phyloP scores from a whole-genome alignment of 2,797 vertebrate genomes.

The Taeniopygia guttata region DNA sequence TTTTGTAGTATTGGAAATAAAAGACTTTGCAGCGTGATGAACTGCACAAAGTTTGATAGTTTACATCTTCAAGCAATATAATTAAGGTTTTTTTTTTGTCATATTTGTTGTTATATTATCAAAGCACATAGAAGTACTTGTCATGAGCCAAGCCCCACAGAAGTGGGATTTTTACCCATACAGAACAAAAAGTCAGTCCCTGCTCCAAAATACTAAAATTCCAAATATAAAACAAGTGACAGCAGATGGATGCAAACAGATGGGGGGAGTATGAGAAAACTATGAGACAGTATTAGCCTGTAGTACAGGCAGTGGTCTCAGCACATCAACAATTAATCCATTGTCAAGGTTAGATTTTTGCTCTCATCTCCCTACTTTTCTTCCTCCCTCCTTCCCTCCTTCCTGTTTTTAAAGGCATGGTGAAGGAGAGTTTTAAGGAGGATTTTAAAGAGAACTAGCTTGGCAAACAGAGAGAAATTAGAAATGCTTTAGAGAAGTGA shows the following conservation, averaged over 20 bases:
- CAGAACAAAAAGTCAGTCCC: constrained; percentile 35
- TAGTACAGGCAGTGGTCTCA: constrained; percentile 59
- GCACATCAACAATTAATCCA: constrained; percentile 42
- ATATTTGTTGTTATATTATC: background rate
- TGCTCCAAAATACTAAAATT: constrained; percentile 61
- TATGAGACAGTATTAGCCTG: constrained; percentile 56
- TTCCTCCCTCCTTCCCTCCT: background rate
- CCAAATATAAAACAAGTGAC: constrained; percentile 58
- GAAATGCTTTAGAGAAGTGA: background rate
- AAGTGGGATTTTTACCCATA: constrained; percentile 37
- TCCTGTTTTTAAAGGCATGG: background rate
- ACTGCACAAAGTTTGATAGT: background rate
- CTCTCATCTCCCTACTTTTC: background rate
- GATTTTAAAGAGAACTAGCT: background rate
- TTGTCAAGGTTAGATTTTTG: constrained; percentile 39
- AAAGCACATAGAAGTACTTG: background rate
- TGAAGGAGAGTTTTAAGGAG: background rate
- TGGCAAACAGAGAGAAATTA: background rate
- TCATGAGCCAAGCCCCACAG: background rate
- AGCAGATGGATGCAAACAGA: constrained; percentile 70
- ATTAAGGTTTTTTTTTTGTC: accelerated
- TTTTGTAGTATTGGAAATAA: background rate
- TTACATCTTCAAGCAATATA: background rate
- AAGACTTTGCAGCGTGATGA: background rate
- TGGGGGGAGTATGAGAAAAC: constrained; percentile 64